Percentiles rank a stretch among this genome's conserved stretches.
Conservation (phyloP, 2,888 invertebrate genomes). For the Sarcophaga variegata region DNA sequence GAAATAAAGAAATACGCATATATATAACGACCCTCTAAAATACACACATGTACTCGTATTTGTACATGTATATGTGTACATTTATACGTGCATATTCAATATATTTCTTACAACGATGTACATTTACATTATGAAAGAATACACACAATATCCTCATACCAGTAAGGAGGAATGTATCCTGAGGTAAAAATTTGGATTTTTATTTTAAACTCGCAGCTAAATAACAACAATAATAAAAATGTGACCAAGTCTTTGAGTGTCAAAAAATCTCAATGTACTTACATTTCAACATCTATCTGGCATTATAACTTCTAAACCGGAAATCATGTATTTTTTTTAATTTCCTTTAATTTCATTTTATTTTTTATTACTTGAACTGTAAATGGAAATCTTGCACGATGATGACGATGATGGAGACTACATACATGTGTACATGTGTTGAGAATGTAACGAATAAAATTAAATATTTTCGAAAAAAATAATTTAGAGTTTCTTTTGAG, state of each 20-base stretch:
- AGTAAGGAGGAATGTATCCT: constrained; percentile 24
- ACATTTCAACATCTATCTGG: background rate
- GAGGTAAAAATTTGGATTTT: constrained; percentile 23
- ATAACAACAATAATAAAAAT: background rate
- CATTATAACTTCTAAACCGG: background rate
- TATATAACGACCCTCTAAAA: no score
- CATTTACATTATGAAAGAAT: background rate
- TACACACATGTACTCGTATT: no score
- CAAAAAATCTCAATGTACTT: background rate
- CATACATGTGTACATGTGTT: no score
- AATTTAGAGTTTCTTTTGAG: no score
- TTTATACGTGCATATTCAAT: background rate
- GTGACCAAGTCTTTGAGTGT: background rate
- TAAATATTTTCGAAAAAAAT: background rate
- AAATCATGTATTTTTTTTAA: no score
- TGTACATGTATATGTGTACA: background rate
- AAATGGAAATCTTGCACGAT: background rate
- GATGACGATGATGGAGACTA: background rate
- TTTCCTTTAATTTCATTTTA: no score
- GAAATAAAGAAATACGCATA: background rate
- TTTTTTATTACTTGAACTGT: background rate
- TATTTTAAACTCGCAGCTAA: constrained; percentile 3
- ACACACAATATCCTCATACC: background rate
- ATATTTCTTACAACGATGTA: no score
- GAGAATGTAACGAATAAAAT: background rate